Evolutionary conservation across 2,113 vertebrate species (phyloP).

Genomic region (Prionailurus bengalensis): DNA sequence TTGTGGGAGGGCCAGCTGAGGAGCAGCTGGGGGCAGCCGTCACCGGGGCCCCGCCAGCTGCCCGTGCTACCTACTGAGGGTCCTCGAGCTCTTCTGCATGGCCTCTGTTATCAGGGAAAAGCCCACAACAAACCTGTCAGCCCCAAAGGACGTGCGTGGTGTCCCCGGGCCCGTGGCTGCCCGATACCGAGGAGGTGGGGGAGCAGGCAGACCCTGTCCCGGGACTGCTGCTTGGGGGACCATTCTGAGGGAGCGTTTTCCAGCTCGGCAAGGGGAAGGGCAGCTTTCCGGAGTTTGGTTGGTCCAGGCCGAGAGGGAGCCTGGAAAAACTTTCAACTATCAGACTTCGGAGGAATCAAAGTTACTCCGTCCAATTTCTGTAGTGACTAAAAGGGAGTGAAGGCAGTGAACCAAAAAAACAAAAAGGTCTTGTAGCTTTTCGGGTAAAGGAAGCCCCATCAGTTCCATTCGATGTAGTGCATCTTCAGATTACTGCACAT

Average conservation of each 20-base stretch:
- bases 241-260: not conserved
- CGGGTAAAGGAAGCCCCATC: slow-evolving; percentile 91
- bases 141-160: rapidly evolving
- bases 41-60: not conserved
- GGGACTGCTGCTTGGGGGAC: not conserved
- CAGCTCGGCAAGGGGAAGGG: not conserved
- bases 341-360: not conserved
- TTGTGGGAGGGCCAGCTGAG: not conserved
- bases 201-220: not conserved
- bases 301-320: not conserved
- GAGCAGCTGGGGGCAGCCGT: slow-evolving; percentile 29
- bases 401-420: not conserved
- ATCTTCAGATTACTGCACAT: slow-evolving; percentile 91
- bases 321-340: not conserved
- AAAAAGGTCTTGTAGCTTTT: slow-evolving; percentile 92
- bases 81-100: rapidly evolving
- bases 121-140: not conserved
- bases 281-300: not conserved
- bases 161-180: rapidly evolving
- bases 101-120: not conserved
- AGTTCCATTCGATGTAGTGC: slow-evolving; percentile 92
- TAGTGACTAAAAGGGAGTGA: not conserved
- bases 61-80: rapidly evolving
- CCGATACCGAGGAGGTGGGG: rapidly evolving
- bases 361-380: not conserved